Conservation (phyloP, 2,888 invertebrate genomes). For the Cantharis rufa region DNA sequence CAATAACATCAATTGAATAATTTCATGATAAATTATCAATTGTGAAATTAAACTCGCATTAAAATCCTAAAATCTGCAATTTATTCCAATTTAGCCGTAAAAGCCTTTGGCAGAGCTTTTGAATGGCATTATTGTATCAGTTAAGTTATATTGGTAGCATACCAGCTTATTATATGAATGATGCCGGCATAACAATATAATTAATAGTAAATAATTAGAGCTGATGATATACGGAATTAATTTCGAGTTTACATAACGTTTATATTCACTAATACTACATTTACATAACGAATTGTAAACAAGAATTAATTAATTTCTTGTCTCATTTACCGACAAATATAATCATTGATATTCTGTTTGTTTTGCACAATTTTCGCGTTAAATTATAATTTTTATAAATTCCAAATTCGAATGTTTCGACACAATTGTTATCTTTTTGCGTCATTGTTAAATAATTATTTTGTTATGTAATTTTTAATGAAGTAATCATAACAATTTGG, state of each 20-base stretch:
- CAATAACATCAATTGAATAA: not conserved
- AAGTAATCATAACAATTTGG: not conserved
- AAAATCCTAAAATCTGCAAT: not conserved
- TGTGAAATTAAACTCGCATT: not conserved
- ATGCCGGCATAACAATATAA: not conserved
- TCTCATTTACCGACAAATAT: constrained; percentile 3
- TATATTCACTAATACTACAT: not conserved
- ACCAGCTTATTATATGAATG: not conserved
- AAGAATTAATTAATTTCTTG: constrained; percentile 4
- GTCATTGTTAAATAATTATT: not conserved
- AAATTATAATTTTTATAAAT: not conserved
- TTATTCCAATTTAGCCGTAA: not conserved
- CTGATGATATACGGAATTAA: constrained; percentile 1
- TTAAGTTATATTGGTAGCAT: not conserved
- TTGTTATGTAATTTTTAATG: not conserved
- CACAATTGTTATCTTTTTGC: not conserved
- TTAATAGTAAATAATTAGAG: constrained; percentile 4
- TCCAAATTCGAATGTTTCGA: not conserved
- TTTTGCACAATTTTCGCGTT: not conserved
- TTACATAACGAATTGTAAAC: constrained; percentile 4
- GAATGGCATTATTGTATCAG: not conserved
- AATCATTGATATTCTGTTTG: not conserved
- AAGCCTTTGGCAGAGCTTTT: not conserved
- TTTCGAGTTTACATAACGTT: constrained; percentile 3
- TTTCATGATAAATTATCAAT: not conserved